Conservation (phyloP, 2,113 vertebrate genomes). For the Girardinichthys multiradiatus region DNA sequence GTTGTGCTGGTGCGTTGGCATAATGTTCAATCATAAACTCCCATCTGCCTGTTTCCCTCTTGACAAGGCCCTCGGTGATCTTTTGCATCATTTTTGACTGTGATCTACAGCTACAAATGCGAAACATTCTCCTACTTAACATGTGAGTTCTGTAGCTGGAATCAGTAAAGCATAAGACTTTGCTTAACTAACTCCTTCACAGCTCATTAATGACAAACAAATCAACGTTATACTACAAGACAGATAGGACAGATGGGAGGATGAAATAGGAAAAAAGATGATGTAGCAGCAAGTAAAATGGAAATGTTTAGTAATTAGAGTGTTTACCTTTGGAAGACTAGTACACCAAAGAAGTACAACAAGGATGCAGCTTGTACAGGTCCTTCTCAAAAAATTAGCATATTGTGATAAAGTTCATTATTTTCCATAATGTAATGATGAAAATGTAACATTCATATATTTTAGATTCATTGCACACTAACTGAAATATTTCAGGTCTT, state of each 20-base stretch:
- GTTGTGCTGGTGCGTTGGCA: conserved; percentile 48
- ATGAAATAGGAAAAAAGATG: not conserved
- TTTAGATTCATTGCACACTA: too few relatives aligned
- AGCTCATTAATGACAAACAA: conserved; percentile 46
- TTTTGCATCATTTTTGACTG: conserved; percentile 39
- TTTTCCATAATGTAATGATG: too few relatives aligned
- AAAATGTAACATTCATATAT: too few relatives aligned
- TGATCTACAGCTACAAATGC: conserved; percentile 57
- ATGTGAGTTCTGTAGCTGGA: conserved; percentile 27
- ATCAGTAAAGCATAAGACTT: conserved; percentile 65
- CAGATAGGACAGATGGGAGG: conserved; percentile 29
- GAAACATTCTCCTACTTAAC: conserved; percentile 34
- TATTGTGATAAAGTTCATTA: too few relatives aligned
- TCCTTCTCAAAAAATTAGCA: too few relatives aligned
- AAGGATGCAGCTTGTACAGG: not conserved
- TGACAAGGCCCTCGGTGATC: conserved; percentile 44
- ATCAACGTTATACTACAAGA: conserved; percentile 34
- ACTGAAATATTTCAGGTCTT: too few relatives aligned
- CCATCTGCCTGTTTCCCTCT: conserved; percentile 59
- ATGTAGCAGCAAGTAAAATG: not conserved
- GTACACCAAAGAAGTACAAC: not conserved
- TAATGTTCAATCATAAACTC: conserved; percentile 63
- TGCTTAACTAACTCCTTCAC: conserved; percentile 48
- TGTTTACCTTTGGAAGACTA: conserved; percentile 11
- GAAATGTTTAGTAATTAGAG: not conserved